These are phyloP conservation scores for Pristionchus mayeri DNA, from an alignment of 2,888 invertebrate species.

Conservation along the genomic window DNA sequence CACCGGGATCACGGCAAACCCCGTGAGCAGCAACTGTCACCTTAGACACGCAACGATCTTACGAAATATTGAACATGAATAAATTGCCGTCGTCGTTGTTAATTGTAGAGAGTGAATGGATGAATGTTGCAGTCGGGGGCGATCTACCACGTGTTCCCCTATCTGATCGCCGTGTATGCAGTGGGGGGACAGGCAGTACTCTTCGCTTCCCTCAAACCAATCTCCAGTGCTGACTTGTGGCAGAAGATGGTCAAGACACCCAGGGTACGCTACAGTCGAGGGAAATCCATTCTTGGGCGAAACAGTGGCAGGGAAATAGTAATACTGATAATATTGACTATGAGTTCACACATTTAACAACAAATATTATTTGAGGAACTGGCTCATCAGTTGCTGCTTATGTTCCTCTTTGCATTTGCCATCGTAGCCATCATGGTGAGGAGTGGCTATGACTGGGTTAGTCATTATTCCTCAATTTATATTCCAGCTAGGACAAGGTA, in stretches of 20 bases:
- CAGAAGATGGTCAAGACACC: constrained; percentile 33
- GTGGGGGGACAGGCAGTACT: constrained; percentile 65
- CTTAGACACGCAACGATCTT: not conserved
- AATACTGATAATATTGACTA: not conserved
- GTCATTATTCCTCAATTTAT: constrained; percentile 42
- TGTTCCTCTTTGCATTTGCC: not conserved
- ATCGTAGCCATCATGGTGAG: not conserved
- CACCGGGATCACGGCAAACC: no score
- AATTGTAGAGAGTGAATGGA: not conserved
- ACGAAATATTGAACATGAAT: no score
- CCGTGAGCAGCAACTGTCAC: no score
- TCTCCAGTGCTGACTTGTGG: constrained; percentile 29
- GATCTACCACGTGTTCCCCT: constrained; percentile 67
- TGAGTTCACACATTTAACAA: no score
- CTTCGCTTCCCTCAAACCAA: constrained; percentile 56
- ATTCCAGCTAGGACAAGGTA: no score
- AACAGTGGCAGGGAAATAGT: not conserved
- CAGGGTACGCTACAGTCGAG: not conserved
- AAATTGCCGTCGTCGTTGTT: not conserved
- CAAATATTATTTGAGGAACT: not conserved
- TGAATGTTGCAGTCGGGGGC: constrained; percentile 66
- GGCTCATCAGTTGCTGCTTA: not conserved
- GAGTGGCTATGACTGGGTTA: constrained; percentile 49
- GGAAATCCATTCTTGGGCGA: not conserved
- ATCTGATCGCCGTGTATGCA: constrained; percentile 59